A percentile compares a stretch with the other conserved stretches of the same genome.
These are phyloP conservation scores for Mobula birostris DNA, from an alignment of 2,113 vertebrate genomes.

Conservation along the genomic window DNA sequence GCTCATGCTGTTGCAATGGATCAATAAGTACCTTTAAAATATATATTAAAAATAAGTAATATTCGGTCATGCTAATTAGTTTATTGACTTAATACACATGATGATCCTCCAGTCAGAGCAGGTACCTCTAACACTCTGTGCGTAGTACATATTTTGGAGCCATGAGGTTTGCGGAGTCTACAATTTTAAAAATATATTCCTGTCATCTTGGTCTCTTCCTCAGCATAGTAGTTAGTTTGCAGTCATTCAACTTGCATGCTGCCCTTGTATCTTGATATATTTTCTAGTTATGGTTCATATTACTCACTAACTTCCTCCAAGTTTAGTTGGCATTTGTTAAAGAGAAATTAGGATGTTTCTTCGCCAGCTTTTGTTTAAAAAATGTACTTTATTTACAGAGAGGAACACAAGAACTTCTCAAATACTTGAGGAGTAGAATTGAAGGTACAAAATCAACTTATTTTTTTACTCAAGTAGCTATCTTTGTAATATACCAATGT, in stretches of 20 bases:
- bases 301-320: neutral
- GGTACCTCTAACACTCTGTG: neutral
- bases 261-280: neutral
- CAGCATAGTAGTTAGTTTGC: neutral
- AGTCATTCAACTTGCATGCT: neutral
- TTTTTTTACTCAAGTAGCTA: neutral
- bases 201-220: neutral
- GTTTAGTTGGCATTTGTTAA: neutral
- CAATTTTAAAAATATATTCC: neutral
- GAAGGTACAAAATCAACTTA: conserved; percentile 61
- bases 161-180: neutral
- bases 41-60: neutral
- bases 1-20: neutral
- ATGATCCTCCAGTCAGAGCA: neutral
- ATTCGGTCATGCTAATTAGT: neutral
- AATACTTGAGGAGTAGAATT: conserved; percentile 80
- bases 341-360: neutral
- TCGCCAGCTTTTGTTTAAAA: neutral
- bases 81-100: neutral
- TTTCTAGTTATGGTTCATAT: neutral
- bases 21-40: neutral
- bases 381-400: conserved; percentile 59
- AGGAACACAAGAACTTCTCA: conserved; percentile 87
- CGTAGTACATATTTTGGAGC: neutral
- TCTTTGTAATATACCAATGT: neutral